Conservation (phyloP, 2,113 vertebrate genomes). For the Dicaeum eximium region DNA sequence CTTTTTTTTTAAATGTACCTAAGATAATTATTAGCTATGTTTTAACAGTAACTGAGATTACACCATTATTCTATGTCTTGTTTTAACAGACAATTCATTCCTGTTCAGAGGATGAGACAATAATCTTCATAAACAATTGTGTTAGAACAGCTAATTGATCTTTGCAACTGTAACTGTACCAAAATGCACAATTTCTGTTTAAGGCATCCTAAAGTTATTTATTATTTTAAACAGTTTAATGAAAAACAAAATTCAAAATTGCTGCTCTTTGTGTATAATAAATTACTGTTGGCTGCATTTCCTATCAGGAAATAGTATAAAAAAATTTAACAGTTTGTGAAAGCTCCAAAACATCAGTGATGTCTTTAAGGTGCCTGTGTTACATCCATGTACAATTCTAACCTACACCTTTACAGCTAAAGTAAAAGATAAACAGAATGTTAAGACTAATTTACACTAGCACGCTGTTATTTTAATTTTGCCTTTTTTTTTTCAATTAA, state of each 20-base stretch:
- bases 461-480: not conserved
- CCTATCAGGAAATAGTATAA: slow-evolving; percentile 5
- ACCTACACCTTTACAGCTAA: not conserved
- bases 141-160: slow-evolving; percentile 11
- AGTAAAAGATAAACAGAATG: slow-evolving; percentile 17
- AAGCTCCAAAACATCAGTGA: not conserved
- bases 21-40: not conserved
- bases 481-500: not conserved
- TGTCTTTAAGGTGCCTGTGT: not conserved
- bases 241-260: not conserved
- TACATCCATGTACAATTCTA: not conserved
- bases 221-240: slow-evolving; percentile 30
- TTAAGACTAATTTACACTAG: not conserved
- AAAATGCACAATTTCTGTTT: slow-evolving; percentile 13
- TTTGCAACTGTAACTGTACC: slow-evolving; percentile 20
- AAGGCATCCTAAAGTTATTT: not conserved
- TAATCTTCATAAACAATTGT: not conserved
- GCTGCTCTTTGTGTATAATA: not conserved
- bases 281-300: slow-evolving; percentile 1
- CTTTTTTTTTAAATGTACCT: not conserved
- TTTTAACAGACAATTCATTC: not conserved
- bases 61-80: not conserved
- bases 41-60: slow-evolving; percentile 15
- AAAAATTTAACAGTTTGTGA: not conserved
- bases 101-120: slow-evolving; percentile 6